Evolutionary conservation across 2,888 invertebrate species (phyloP).

Genomic region (Ernsta delagoae): DNA sequence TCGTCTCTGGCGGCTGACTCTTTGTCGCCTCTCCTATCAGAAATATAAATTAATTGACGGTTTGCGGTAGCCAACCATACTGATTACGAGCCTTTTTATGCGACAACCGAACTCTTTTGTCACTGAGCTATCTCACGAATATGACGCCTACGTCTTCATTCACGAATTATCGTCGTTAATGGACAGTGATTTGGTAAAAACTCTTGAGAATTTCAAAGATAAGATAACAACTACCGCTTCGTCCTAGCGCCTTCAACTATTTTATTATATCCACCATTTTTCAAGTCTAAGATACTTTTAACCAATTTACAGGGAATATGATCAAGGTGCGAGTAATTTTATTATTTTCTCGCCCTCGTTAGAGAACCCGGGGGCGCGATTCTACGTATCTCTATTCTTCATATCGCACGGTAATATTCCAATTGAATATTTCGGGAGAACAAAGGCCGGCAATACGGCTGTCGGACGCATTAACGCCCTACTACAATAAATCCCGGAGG

Average conservation of each 20-base stretch:
- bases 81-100: constrained; percentile 70
- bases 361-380: constrained; percentile 3
- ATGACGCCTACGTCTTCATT: constrained; percentile 46
- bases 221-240: constrained; percentile 17
- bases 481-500: constrained; percentile 81
- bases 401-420: constrained; percentile 54
- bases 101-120: constrained; percentile 68
- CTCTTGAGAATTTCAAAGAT: constrained; percentile 13
- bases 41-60: constrained; percentile 76
- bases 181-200: constrained; percentile 21
- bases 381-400: constrained; percentile 28
- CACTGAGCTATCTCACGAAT: constrained; percentile 56
- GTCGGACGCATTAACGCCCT: constrained; percentile 81
- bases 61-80: constrained; percentile 67
- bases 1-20: constrained; percentile 60
- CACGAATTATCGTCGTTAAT: constrained; percentile 40
- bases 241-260: background rate
- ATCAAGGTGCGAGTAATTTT: constrained; percentile 5
- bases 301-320: too few relatives aligned
- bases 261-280: background rate
- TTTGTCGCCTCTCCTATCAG: constrained; percentile 76
- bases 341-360: constrained; percentile 18
- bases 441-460: constrained; percentile 81
- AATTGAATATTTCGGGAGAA: constrained; percentile 79
- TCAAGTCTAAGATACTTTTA: background rate